Conservation (phyloP, 2,113 vertebrate species). For the Solenodon paradoxus region DNA sequence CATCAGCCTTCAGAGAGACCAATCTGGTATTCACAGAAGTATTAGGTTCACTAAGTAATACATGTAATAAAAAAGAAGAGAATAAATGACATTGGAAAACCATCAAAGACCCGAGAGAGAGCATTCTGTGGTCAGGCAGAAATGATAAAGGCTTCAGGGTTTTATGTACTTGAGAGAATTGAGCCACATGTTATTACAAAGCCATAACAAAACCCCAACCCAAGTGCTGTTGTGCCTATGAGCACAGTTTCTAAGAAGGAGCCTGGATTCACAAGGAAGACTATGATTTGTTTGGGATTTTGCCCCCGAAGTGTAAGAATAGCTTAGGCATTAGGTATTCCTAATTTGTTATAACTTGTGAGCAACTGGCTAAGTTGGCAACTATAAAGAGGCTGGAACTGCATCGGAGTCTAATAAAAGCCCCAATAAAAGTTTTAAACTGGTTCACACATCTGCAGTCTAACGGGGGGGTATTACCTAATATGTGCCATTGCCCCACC, state of each 20-base stretch:
- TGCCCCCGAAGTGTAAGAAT: slow-evolving; percentile 75
- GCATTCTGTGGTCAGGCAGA: slow-evolving; percentile 43
- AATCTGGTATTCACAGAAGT: not conserved
- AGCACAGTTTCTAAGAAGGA: slow-evolving; percentile 46
- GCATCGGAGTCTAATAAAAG: slow-evolving; percentile 84
- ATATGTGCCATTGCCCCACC: slow-evolving; percentile 69
- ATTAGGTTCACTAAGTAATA: not conserved
- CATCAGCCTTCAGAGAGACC: not conserved
- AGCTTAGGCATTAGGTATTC: slow-evolving; percentile 83
- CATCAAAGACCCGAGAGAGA: not conserved
- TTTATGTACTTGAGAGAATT: slow-evolving; percentile 16
- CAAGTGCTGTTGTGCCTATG: not conserved
- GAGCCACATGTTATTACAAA: slow-evolving; percentile 37
- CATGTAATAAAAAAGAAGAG: not conserved
- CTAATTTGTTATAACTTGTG: slow-evolving; percentile 80
- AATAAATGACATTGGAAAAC: not conserved
- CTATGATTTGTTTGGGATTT: slow-evolving; percentile 75
- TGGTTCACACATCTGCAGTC: slow-evolving; percentile 86
- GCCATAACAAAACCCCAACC: slow-evolving; percentile 23
- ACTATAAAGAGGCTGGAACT: slow-evolving; percentile 76
- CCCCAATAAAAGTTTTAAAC: slow-evolving; percentile 84
- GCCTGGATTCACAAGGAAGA: slow-evolving; percentile 62
- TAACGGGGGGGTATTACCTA: slow-evolving; percentile 82
- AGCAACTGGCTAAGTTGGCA: slow-evolving; percentile 78
- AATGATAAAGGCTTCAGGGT: slow-evolving; percentile 41